Evolutionary conservation across 2,888 invertebrate species (phyloP).

Genomic region (Pachydiplax longipennis): DNA sequence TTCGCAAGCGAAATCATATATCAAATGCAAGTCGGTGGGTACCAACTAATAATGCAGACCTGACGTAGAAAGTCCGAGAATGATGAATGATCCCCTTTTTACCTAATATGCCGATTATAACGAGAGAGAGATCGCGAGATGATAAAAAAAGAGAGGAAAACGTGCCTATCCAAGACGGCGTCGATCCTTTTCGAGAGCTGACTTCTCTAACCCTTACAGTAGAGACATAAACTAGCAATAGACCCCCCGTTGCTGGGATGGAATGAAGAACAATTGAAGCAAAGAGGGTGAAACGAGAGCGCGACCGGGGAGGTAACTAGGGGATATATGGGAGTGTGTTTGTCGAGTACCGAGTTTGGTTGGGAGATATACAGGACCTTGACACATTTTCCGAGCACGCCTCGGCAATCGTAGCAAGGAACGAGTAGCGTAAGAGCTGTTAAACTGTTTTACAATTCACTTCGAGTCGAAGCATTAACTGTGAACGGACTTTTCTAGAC

Average conservation of each 20-base stretch:
- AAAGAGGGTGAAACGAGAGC: neutral
- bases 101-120: neutral
- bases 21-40: neutral
- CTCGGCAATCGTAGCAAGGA: neutral
- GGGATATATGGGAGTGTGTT: neutral
- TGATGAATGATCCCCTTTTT: neutral
- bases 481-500: neutral
- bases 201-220: neutral
- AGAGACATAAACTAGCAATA: neutral
- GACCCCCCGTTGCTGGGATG: neutral
- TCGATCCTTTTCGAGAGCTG: neutral
- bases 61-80: neutral
- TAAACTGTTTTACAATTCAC: neutral
- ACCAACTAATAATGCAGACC: neutral
- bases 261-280: neutral
- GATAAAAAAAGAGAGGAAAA: conserved; percentile 22
- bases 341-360: neutral
- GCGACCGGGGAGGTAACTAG: neutral
- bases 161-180: neutral
- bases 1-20: neutral
- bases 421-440: neutral
- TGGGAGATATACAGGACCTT: neutral
- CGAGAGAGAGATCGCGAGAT: neutral
- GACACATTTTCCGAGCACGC: neutral
- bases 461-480: conserved; percentile 46